Conservation (phyloP, 2,113 vertebrate genomes). For the Apeltes quadracus region DNA sequence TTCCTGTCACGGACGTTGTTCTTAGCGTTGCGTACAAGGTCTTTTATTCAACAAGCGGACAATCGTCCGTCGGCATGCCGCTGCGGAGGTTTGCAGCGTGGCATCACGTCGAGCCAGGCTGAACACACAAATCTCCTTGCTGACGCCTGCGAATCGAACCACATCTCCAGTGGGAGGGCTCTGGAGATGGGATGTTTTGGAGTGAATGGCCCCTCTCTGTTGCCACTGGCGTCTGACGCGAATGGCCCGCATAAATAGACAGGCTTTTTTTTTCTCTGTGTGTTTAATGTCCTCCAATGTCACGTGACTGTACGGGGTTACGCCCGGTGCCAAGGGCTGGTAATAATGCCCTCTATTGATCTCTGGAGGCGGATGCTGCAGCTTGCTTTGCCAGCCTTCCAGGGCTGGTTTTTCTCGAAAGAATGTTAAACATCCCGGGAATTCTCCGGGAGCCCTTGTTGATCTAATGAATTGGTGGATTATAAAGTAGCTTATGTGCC, state of each 20-base stretch:
- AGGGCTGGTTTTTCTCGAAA: conserved; percentile 57
- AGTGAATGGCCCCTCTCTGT: conserved; percentile 7
- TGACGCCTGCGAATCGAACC: conserved; percentile 32
- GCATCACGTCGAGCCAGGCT: background rate
- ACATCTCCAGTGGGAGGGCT: conserved; percentile 23
- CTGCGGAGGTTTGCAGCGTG: conserved; percentile 3
- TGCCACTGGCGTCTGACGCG: conserved; percentile 26
- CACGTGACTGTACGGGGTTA: conserved; percentile 59
- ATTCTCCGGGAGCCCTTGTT: conserved; percentile 54
- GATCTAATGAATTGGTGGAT: conserved; percentile 31
- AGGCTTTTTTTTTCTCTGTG: conserved; percentile 29
- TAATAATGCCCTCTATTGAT: conserved; percentile 79
- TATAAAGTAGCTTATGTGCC: conserved; percentile 23
- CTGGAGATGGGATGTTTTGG: background rate
- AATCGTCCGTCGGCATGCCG: conserved; percentile 12
- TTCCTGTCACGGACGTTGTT: background rate
- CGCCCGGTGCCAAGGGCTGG: conserved; percentile 68
- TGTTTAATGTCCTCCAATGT: conserved; percentile 39
- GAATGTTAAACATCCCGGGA: conserved; percentile 75
- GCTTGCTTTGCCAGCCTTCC: conserved; percentile 43
- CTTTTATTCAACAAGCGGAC: conserved; percentile 29
- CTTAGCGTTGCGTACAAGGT: conserved; percentile 13
- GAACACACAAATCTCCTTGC: conserved; percentile 5
- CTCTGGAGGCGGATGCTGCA: conserved; percentile 33
- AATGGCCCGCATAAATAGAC: conserved; percentile 44